Evolutionary conservation across 2,888 invertebrate genomes (phyloP), one percentile per base, ranked within the genome.

Genomic region (Metacarcinus magister): DNA sequence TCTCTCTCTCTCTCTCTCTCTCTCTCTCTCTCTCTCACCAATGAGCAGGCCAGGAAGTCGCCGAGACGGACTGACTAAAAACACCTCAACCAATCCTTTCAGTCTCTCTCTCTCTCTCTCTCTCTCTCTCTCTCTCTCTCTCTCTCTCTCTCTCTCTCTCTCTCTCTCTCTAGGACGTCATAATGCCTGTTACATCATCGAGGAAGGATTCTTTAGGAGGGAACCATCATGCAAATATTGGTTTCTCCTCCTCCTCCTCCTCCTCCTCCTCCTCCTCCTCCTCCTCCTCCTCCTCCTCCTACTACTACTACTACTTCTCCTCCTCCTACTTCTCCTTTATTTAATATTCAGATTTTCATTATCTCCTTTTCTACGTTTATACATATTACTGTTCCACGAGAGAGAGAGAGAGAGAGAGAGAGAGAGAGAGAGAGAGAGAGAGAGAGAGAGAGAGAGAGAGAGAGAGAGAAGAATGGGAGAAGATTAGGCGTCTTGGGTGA

Each of bases 351-450:
- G 13, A 92, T 16, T 48, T 39, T 92, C 10, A 46, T 46, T 46
- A 46, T 46, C 46, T 44, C 2, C 2, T 92, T 16, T 48, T 46
- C 28, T 92, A 13, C n/a, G 32, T 44, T 48, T 28, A 10, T 7
- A 32, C 23, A 4, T 44, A 13, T 44, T 19, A 28, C 44, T 48
- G 44, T 92, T 48, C 46, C 48, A 2, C 2, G 13, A 28, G 44
- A 28, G 89, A 43, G 43, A 89, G 89, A 43, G 89, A 89, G 89
- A 43, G 89, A 89, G 89, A 43, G 89, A 89, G 89, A 43, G 89
- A 89, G 89, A 32, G 43, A 39, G 89, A 89, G 32, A 89, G 89
- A 43, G 89, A 89, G 89, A 89, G 89, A 89, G 89, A 43, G 89
- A 90, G 44, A 44, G 44, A 44, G 44, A 43, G 90, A 90, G 90